Evolutionary conservation across 2,888 invertebrate species (phyloP), one percentile per base, ranked within the genome.

Genomic region (Drosophila neutralis): DNA sequence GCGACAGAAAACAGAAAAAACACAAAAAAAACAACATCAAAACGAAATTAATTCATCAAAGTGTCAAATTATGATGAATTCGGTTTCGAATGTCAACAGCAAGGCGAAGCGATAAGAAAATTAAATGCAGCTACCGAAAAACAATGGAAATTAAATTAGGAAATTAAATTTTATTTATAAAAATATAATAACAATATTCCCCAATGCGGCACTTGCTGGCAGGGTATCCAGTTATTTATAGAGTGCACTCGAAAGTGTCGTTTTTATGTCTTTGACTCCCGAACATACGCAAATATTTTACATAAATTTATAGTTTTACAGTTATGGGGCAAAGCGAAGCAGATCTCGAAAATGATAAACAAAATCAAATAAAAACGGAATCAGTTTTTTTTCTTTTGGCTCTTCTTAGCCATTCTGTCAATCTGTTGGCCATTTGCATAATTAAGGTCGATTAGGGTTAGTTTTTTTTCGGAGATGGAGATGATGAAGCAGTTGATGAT

Each of bases 381-480:
- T 29, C 36, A 29, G 2, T 27, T 5, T 59, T 45, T 56, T 6
- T 33, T 29, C 45, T 52, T 49, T 60, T 73, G 29, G 36, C 27
- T 61, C 45, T 58, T 61, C 42, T 64, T 79, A 71, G 71, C 73
- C 67, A 74, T 70, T 68, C 79, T 73, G 83, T 74, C 88, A 87
- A 89, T 58, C 35, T 63, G 59, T 57, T 68, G 49, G 80, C 49
- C 64, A 61, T 77, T 87, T 87, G 85, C 85, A 85, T 85, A 85
- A 85, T 85, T 89, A 85, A 87, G 85, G 85, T 87, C 89, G 89
- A 89, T 89, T 85, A 87, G 80, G 87, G 85, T 74, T 81, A 67
- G 66, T n/a, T 56, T 21, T 13, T 73, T 68, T 63, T 61, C 35
- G 24, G 29, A 29, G 2, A 53, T 71, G 33, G 11, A 13, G 36